phyloP scores from a whole-genome alignment of 2,888 invertebrate species.

The Noctuana brunneofusca region DNA sequence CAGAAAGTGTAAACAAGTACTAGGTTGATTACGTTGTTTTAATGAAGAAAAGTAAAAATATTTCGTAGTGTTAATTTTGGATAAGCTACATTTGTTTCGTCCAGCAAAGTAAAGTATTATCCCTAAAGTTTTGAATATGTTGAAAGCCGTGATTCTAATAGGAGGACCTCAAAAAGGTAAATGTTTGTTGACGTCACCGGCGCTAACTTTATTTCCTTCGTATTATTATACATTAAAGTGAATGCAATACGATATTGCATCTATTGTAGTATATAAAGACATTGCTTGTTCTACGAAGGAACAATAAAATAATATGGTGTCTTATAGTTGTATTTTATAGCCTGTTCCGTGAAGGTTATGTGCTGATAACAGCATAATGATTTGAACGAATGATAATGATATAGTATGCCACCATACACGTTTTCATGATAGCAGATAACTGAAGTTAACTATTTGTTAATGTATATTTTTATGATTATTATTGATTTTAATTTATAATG shows the following conservation, averaged over 20 bases:
- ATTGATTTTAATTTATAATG: too few species aligned
- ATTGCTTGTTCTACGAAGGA: not conserved
- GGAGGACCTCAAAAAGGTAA: slow-evolving; percentile 97
- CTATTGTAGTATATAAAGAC: not conserved
- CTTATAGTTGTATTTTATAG: not conserved
- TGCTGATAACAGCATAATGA: not conserved
- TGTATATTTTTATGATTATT: too few species aligned
- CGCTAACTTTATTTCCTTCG: slow-evolving; percentile 22
- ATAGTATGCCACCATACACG: too few species aligned
- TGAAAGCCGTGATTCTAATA: slow-evolving; percentile 94
- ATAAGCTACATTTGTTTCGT: not conserved
- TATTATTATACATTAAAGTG: slow-evolving; percentile 1
- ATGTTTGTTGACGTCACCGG: slow-evolving; percentile 56
- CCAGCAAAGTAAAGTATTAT: not conserved
- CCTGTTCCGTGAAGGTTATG: not conserved
- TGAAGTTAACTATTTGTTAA: too few species aligned
- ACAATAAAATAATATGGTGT: too few species aligned
- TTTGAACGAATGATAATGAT: not conserved
- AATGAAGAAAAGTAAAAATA: slow-evolving; percentile 1
- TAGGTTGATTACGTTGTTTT: too few species aligned
- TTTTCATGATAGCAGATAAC: not conserved
- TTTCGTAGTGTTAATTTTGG: not conserved
- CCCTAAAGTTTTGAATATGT: slow-evolving; percentile 69
- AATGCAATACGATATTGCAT: not conserved
- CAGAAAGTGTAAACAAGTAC: not conserved